Percentiles rank a stretch among this genome's conserved stretches.
These are phyloP conservation scores for Dicerorhinus sumatrensis DNA, from an alignment of 2,113 vertebrate species.

Conservation along the genomic window DNA sequence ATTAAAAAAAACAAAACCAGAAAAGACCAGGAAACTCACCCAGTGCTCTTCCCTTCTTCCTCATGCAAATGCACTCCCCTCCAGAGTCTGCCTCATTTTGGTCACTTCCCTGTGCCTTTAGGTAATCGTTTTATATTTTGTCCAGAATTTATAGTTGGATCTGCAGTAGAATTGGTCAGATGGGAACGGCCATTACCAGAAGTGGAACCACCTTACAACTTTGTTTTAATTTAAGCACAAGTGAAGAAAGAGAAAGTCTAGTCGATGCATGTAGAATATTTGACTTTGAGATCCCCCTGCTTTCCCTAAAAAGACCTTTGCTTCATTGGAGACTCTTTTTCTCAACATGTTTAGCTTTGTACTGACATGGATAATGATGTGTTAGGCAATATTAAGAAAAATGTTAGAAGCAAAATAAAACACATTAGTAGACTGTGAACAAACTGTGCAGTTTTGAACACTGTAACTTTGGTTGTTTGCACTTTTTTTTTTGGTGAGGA, in stretches of 20 bases:
- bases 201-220: neutral
- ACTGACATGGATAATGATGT: neutral
- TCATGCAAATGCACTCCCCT: neutral
- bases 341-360: neutral
- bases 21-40: neutral
- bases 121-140: neutral
- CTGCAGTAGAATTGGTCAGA: neutral
- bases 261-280: neutral
- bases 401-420: conserved; percentile 32
- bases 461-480: neutral
- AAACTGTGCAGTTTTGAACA: conserved; percentile 20
- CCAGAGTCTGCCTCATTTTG: neutral
- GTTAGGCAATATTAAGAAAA: neutral
- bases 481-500: neutral
- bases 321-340: conserved; percentile 16
- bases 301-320: neutral
- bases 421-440: neutral
- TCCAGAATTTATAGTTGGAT: neutral
- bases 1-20: neutral
- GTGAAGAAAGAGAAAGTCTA: neutral
- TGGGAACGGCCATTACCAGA: neutral
- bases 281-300: neutral
- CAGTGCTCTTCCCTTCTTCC: neutral
- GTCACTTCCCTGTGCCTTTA: neutral
- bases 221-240: neutral